Evolutionary conservation across 2,113 vertebrate species (phyloP), one percentile per base, ranked within the genome.

Genomic region (Tiliqua scincoides): DNA sequence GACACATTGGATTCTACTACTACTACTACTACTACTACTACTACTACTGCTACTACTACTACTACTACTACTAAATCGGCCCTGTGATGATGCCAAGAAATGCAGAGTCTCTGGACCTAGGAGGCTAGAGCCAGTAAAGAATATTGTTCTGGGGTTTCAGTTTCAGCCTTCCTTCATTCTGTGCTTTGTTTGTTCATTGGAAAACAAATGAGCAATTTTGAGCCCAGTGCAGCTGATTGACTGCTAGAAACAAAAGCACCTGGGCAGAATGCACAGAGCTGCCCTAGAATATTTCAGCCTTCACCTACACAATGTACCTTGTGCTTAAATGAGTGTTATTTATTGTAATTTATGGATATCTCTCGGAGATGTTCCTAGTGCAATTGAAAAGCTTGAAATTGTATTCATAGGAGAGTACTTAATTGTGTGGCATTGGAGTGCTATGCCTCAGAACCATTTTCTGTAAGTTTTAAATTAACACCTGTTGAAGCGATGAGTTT

Each of bases 271-370:
- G 78, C 61, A 68, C 68, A 84, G 74, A 78, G 65, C 83, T 3
- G 15, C 18, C 25, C 65, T 65, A 32, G 76, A 89, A 89, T 89
- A 85, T 52, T 75, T 88, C 87, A 63, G 70, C 86, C 71, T 75
- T 76, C 82, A 72, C 83, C 68, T 30, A 82, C 77, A 86, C 79
- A 75, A 52, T 57, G 75, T 85, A 82, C 87, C 78, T 32, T 79
- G 83, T 89, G 79, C 86, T 91, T 84, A 90, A 92, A 82, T 87
- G 89, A 86, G 89, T 79, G 90, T 92, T 92, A 93, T 87, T 93
- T 93, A 93, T 93, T 93, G 85, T 94, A 94, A 93, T 94, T 93
- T 92, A 94, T 93, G 93, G 92, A 94, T 94, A 95, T 93, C 77
- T 90, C 87, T 86, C 89, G 85, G 86, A 92, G 87, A 92, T 90